phyloP scores from a whole-genome alignment of 2,888 invertebrate genomes.

The Odontocerum albicorne region DNA sequence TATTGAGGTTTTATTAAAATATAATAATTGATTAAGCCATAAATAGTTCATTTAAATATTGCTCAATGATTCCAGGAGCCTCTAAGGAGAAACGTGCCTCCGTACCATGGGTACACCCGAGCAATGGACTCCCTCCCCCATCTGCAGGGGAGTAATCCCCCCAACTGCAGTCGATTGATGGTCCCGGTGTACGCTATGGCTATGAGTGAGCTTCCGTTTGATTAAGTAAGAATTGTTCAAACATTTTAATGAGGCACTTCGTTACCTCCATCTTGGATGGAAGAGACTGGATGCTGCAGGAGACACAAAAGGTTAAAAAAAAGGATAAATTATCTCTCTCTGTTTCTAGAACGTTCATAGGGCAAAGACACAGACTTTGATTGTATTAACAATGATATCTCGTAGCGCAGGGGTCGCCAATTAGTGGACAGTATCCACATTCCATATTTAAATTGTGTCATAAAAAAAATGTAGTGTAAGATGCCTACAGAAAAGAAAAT shows the following conservation, averaged over 20 bases:
- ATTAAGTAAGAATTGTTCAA: slow-evolving; percentile 12
- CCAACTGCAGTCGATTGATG: background rate
- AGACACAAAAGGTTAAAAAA: too few species aligned
- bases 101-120: background rate
- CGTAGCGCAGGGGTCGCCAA: too few species aligned
- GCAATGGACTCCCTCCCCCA: background rate
- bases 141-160: background rate
- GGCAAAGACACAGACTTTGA: too few species aligned
- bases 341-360: too few species aligned
- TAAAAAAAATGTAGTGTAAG: too few species aligned
- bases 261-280: too few species aligned
- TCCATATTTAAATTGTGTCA: too few species aligned
- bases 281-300: too few species aligned
- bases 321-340: too few species aligned
- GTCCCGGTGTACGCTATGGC: background rate
- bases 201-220: background rate
- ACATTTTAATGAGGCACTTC: slow-evolving; percentile 23
- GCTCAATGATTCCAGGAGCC: background rate
- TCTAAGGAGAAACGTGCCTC: slow-evolving; percentile 4
- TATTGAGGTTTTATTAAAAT: background rate
- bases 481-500: too few species aligned
- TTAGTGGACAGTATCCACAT: too few species aligned
- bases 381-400: too few species aligned
- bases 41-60: background rate
- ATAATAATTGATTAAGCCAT: background rate